These are phyloP conservation scores for Flexamia atlantica DNA, from an alignment of 2,888 invertebrate species.

Conservation along the genomic window DNA sequence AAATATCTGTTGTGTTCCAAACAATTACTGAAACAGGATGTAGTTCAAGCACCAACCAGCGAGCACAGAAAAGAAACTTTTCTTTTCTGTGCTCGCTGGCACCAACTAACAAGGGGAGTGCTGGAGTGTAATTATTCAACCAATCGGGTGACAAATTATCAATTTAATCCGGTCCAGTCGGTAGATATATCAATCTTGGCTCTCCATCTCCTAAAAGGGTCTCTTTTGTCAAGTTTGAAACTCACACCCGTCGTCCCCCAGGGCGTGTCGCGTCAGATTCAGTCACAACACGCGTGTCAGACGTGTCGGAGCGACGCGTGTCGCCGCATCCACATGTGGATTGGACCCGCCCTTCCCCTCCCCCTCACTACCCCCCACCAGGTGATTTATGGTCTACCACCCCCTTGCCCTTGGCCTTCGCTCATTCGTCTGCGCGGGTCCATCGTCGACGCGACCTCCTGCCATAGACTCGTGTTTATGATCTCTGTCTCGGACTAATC, in stretches of 20 bases:
- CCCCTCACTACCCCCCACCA: not conserved
- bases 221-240: no score
- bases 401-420: not conserved
- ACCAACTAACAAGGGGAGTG: no score
- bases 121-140: no score
- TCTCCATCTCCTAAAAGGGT: no score
- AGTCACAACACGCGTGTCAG: slow-evolving; percentile 3
- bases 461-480: not conserved
- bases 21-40: no score
- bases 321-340: not conserved
- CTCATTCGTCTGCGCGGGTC: not conserved
- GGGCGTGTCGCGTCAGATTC: not conserved
- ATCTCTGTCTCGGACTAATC: not conserved
- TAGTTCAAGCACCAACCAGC: no score
- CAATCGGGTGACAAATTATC: no score
- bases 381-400: not conserved
- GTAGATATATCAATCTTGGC: no score
- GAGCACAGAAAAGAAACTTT: no score
- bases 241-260: not conserved
- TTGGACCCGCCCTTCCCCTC: not conserved
- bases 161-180: no score
- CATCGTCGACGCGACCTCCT: not conserved
- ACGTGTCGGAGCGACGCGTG: not conserved
- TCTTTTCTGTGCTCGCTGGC: no score
- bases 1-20: no score